Percentiles rank a stretch among this genome's conserved stretches.
These are phyloP conservation scores for Cephonodes hylas DNA, from an alignment of 2,888 invertebrate genomes.

Conservation along the genomic window DNA sequence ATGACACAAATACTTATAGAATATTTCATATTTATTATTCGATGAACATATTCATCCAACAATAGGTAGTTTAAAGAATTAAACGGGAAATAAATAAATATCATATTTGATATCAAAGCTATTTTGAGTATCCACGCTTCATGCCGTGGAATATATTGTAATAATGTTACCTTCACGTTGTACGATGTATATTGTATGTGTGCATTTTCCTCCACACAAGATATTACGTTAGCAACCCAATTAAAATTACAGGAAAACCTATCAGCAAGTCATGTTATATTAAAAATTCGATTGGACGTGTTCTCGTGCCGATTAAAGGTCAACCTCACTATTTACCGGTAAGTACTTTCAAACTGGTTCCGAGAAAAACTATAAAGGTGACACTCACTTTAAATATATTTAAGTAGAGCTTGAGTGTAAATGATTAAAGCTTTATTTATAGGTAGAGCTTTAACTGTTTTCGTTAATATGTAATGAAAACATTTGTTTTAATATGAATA, in stretches of 20 bases:
- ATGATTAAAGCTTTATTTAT: not conserved
- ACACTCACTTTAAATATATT: slow-evolving; percentile 11
- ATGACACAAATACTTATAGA: too few species aligned
- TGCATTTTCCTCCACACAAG: not conserved
- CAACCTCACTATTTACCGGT: slow-evolving; percentile 38
- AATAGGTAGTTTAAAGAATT: too few species aligned
- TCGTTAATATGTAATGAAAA: too few species aligned
- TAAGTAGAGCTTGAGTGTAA: not conserved
- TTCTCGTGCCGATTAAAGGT: slow-evolving; percentile 40
- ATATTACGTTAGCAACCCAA: not conserved
- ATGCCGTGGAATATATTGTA: too few species aligned
- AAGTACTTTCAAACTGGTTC: slow-evolving; percentile 49
- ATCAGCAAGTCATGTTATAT: slow-evolving; percentile 31
- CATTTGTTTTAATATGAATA: too few species aligned
- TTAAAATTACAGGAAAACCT: slow-evolving; percentile 20
- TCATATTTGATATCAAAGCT: too few species aligned
- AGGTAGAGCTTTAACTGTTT: not conserved
- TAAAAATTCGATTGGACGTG: slow-evolving; percentile 38
- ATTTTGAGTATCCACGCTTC: too few species aligned
- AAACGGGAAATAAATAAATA: too few species aligned
- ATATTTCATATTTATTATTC: too few species aligned
- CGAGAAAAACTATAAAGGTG: slow-evolving; percentile 43
- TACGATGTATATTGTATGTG: not conserved
- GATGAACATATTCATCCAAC: too few species aligned
- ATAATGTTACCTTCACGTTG: too few species aligned